phyloP scores from a whole-genome alignment of 2,113 vertebrate genomes.

The Tragulus kanchil region DNA sequence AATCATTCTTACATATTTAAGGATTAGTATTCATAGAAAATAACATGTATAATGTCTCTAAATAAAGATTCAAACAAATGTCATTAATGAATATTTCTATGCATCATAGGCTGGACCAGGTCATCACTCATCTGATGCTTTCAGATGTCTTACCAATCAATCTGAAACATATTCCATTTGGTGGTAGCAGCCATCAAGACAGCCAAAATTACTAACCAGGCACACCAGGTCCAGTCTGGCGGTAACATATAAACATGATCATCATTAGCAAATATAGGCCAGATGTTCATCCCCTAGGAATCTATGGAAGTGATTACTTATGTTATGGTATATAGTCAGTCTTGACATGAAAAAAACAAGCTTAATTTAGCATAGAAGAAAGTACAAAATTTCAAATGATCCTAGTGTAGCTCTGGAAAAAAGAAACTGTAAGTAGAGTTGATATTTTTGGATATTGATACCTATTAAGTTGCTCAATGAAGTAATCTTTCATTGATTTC shows the following conservation, averaged over 20 bases:
- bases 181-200: constrained; percentile 48
- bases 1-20: constrained; percentile 1
- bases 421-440: background rate
- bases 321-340: background rate
- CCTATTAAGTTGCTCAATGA: background rate
- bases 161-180: constrained; percentile 6
- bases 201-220: constrained; percentile 14
- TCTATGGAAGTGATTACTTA: constrained; percentile 63
- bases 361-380: constrained; percentile 61
- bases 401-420: background rate
- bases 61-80: background rate
- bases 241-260: constrained; percentile 53
- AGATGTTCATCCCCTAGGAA: constrained; percentile 49
- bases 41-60: background rate
- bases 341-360: constrained; percentile 64
- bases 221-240: constrained; percentile 1
- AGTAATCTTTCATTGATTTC: background rate
- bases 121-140: constrained; percentile 14
- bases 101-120: background rate
- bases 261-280: constrained; percentile 57
- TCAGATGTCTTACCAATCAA: background rate
- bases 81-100: constrained; percentile 42
- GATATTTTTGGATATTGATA: background rate
- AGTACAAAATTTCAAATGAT: constrained; percentile 58
- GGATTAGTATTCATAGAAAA: constrained; percentile 36